Evolutionary conservation across 2,888 invertebrate species (phyloP), one percentile per base, ranked within the genome.

Genomic region (Eupithecia subumbrata): DNA sequence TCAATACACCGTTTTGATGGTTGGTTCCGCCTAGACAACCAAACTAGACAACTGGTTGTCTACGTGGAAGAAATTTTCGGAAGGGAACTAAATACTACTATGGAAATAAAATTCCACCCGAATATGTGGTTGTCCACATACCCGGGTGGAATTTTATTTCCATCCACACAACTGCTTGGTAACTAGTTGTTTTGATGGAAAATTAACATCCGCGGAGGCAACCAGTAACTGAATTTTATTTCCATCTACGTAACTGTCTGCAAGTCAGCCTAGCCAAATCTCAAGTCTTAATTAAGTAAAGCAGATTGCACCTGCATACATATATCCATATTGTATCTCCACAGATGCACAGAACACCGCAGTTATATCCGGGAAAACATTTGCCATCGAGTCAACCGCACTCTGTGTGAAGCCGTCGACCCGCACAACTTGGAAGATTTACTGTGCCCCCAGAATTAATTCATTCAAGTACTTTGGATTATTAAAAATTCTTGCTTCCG

Each of bases 351-450:
- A 34, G 8, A 9, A 7, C 7, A 64, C 8, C 30, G 40, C 37
- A 70, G 69, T 76, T 68, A 76, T 78, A 70, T 76, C 72, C 40
- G 45, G 64, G 74, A 70, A 73, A 64, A 74, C 69, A 37, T 45
- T 11, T 74, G 60, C 37, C 63, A 30, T 63, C 75, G 72, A 77
- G 78, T 25, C 22, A 14, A 60, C 60, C 25, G 60, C 80, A 83
- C 83, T 83, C 78, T 83, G 79, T 80, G 78, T 69, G 72, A 72
- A 83, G 79, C 78, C 75, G 77, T 76, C 76, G 78, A 75, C 75
- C 52, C 69, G 78, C 72, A 74, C 80, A 75, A 78, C 69, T 77
- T 76, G 76, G 68, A 74, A 82, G 78, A 81, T 80, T 80, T 80
- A 81, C 73, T 72, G 76, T 78, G 78, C 72, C 69, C 74, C 34